Percentiles rank a stretch among this genome's conserved stretches.
Conservation (phyloP, 2,113 vertebrate species). For the Scomber japonicus region DNA sequence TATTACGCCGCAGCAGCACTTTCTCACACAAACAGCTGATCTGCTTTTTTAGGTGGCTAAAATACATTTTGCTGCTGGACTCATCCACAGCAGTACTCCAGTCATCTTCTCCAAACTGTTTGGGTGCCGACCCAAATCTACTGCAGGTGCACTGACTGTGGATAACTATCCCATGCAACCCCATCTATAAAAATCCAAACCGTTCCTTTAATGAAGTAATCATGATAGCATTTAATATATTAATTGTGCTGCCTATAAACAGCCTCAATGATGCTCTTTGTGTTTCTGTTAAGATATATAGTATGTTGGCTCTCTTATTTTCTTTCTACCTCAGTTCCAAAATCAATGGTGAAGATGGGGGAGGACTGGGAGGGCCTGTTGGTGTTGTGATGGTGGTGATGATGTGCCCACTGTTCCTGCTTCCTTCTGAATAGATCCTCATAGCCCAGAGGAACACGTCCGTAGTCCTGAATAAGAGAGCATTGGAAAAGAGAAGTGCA, state of each 20-base stretch:
- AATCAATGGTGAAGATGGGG: conserved; percentile 93
- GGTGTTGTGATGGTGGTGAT: conserved; percentile 86
- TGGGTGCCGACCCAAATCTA: too few relatives aligned
- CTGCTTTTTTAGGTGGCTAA: too few relatives aligned
- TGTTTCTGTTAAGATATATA: background rate
- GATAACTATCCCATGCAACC: too few relatives aligned
- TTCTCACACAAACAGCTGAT: too few relatives aligned
- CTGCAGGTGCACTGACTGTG: too few relatives aligned
- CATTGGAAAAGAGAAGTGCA: background rate
- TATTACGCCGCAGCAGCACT: too few relatives aligned
- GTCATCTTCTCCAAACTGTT: too few relatives aligned
- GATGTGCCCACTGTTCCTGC: conserved; percentile 93
- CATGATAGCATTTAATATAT: background rate
- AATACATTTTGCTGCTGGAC: too few relatives aligned
- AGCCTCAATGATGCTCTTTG: background rate
- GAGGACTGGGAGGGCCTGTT: conserved; percentile 91
- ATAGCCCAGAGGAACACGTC: conserved; percentile 90
- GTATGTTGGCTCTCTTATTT: background rate
- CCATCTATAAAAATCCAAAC: too few relatives aligned
- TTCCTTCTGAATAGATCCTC: conserved; percentile 93
- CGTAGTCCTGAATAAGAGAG: conserved; percentile 87
- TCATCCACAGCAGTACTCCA: too few relatives aligned
- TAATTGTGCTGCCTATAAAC: background rate
- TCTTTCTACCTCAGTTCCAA: conserved; percentile 88
- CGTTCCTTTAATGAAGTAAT: background rate